Evolutionary conservation across 2,797 vertebrate species (phyloP).

Genomic region (Orestias chungarensis): DNA sequence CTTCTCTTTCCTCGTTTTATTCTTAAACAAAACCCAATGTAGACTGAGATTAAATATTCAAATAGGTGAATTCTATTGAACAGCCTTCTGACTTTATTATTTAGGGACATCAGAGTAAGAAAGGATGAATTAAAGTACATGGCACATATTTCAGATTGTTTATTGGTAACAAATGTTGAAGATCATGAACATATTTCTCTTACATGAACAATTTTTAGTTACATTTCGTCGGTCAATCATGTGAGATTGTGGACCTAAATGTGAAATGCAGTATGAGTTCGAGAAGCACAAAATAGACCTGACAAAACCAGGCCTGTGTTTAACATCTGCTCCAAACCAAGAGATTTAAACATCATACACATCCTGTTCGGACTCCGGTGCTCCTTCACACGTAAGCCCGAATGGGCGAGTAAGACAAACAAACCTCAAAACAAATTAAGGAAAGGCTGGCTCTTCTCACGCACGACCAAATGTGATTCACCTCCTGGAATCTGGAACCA

Average conservation of each 20-base stretch:
- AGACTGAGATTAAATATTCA: neutral
- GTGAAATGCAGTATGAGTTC: neutral
- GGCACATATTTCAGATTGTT: neutral
- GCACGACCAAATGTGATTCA: constrained; percentile 69
- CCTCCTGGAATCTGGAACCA: constrained; percentile 71
- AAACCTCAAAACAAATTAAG: constrained; percentile 64
- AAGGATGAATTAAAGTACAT: neutral
- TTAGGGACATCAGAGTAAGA: neutral
- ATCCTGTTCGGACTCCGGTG: constrained; percentile 55
- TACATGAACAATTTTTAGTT: neutral
- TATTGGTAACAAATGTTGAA: neutral
- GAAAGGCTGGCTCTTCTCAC: constrained; percentile 73
- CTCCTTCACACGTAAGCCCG: constrained; percentile 57
- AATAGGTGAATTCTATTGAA: neutral
- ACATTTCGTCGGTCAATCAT: neutral
- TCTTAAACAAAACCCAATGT: neutral
- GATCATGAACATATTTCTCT: neutral
- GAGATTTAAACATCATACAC: constrained; percentile 47
- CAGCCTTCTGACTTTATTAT: neutral
- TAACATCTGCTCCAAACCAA: constrained; percentile 32
- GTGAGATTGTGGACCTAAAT: neutral
- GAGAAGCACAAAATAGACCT: neutral
- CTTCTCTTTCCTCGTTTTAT: too few species aligned
- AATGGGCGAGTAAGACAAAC: constrained; percentile 75
- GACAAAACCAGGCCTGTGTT: constrained; percentile 18